phyloP scores from a whole-genome alignment of 1,140 invertebrate genomes.

The Hetaerina americana region DNA sequence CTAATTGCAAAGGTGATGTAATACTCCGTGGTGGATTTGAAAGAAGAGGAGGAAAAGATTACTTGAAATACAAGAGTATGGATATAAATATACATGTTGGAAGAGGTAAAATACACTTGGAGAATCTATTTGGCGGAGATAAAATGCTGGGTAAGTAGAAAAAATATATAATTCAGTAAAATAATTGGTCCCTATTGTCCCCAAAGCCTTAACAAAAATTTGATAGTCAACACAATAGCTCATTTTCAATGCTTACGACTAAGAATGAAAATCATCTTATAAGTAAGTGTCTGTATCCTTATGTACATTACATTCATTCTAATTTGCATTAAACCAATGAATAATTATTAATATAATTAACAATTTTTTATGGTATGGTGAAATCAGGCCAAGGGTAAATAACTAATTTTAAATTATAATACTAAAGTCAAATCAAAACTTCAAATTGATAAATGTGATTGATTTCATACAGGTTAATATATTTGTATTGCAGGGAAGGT shows the following conservation, averaged over 20 bases:
- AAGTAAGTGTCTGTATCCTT: too few species aligned
- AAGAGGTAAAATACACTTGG: conserved; percentile 39
- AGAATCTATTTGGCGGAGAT: conserved; percentile 50
- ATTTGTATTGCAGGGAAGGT: conserved; percentile 30
- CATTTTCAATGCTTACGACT: too few species aligned
- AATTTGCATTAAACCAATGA: too few species aligned
- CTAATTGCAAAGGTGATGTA: conserved; percentile 42
- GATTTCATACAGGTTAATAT: conserved; percentile 8
- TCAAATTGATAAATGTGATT: not conserved
- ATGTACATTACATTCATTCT: too few species aligned
- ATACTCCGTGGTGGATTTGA: conserved; percentile 41
- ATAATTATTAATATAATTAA: too few species aligned
- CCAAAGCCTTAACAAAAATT: too few species aligned
- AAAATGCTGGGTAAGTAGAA: conserved; percentile 30
- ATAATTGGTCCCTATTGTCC: too few species aligned
- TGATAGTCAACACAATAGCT: too few species aligned
- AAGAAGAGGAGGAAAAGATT: conserved; percentile 34
- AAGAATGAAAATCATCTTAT: too few species aligned
- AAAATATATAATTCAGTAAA: not conserved
- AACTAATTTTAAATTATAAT: conserved; percentile 5
- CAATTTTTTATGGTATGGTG: too few species aligned
- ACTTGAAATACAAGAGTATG: conserved; percentile 30
- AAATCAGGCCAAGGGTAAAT: too few species aligned
- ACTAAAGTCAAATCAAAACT: not conserved
- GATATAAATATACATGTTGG: conserved; percentile 39